A percentile compares a stretch with the other conserved stretches of the same genome.
These are phyloP conservation scores for Eucidaris tribuloides DNA, from an alignment of 35 echinoderm and acorn worm species.

Conservation along the genomic window DNA sequence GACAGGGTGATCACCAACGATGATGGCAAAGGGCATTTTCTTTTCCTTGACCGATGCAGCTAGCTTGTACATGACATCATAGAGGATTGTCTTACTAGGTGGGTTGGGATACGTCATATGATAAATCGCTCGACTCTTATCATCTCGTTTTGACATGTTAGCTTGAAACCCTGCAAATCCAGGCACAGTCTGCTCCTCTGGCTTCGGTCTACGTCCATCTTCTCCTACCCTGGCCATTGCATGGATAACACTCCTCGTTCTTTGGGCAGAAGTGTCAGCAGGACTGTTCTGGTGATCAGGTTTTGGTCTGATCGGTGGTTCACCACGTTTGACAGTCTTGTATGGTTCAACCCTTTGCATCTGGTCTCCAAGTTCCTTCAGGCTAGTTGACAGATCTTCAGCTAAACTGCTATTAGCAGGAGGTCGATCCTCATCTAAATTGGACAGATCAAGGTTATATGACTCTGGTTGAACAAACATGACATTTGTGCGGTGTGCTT, in stretches of 20 bases:
- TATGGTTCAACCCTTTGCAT: constrained; percentile 35
- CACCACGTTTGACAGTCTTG: constrained; percentile 32
- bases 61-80: constrained; percentile 41
- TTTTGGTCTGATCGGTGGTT: constrained; percentile 22
- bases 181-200: constrained; percentile 57
- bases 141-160: constrained; percentile 13
- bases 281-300: background rate
- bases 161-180: constrained; percentile 50
- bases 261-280: constrained; percentile 38
- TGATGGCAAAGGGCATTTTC: constrained; percentile 41
- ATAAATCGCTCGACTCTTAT: constrained; percentile 38
- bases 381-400: constrained; percentile 16
- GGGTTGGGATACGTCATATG: constrained; percentile 44
- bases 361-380: background rate
- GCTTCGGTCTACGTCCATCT: constrained; percentile 37
- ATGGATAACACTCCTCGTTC: constrained; percentile 65
- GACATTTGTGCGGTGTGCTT: constrained; percentile 42
- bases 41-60: constrained; percentile 29
- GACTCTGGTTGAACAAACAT: constrained; percentile 41
- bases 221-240: constrained; percentile 45
- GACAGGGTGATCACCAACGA: constrained; percentile 45
- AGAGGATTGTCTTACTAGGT: constrained; percentile 42
- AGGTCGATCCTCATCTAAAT: background rate
- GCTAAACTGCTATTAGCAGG: background rate
- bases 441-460: background rate